Evolutionary conservation across 2,113 vertebrate genomes (phyloP), one percentile per base, ranked within the genome.

Genomic region (Mesocricetus auratus): DNA sequence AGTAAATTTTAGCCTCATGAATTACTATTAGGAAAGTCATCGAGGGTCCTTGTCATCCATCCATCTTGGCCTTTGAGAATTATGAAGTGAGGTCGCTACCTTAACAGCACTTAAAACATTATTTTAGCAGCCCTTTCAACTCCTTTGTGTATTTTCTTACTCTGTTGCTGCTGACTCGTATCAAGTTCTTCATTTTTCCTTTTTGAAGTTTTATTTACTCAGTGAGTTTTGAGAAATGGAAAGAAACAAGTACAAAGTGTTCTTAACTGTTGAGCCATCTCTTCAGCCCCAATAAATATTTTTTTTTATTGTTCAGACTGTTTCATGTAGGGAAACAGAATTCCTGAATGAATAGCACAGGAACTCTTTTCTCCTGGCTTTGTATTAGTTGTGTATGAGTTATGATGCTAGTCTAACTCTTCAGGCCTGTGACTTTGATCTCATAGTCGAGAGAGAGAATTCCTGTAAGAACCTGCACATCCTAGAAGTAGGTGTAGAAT

Each of bases 261-360:
- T 69, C 47, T 87, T 87, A 69, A 36, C 47, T 68, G 47, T 42
- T 15, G 33, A 53, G 33, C 31, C 64, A n/a, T 69, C 33, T 87
- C 47, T 50, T 31, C 64, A 68, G 19, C 45, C 42, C 16, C 42
- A 83, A 24, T 42, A 39, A 56, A 58, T 91, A 69, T 68, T 86
- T 87, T 58, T 62, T 53, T 85, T 83, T 8, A 42, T n/a, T n/a
- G 10, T 86, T 93, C 68, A 75, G 56, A 58, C 73, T 36, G 33
- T 75, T 93, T 94, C 58, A 74, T n/a, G 68, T 79, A 74, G 56
- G 81, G 77, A 93, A 36, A 33, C 75, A 22, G 47, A 91, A 42
- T 89, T 58, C 36, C 12, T 85, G 50, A 31, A 64, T 89, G 42
- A 82, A 68, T 45, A 42, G 17, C 12, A 12, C 36, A 50, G 50